Evolutionary conservation across 2,113 vertebrate species (phyloP).

Genomic region (Crotalus tigris): DNA sequence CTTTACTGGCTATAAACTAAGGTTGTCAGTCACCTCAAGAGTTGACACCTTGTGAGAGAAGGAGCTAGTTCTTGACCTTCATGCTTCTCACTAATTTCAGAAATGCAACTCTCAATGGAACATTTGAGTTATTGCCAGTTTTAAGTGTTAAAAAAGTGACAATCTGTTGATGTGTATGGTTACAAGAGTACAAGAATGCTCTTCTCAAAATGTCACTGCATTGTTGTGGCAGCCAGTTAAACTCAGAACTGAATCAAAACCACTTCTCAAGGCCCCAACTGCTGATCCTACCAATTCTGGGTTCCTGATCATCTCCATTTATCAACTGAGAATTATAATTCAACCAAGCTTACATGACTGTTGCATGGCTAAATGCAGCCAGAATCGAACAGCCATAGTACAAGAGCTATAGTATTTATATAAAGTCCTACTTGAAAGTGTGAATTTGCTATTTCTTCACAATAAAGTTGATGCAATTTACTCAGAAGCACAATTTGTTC

Average conservation of each 20-base stretch:
- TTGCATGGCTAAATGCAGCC: not conserved
- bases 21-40: conserved; percentile 66
- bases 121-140: conserved; percentile 48
- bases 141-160: conserved; percentile 31
- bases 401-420: not conserved
- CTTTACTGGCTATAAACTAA: conserved; percentile 51
- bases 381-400: not conserved
- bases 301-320: not conserved
- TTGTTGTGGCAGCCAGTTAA: not conserved
- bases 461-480: not conserved
- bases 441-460: not conserved
- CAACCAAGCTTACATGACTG: not conserved
- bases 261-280: not conserved
- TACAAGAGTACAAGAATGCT: not conserved
- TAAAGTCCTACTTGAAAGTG: not conserved
- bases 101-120: conserved; percentile 49
- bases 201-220: not conserved
- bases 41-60: conserved; percentile 41
- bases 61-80: conserved; percentile 52
- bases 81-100: conserved; percentile 50
- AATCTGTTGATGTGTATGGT: not conserved
- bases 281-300: not conserved
- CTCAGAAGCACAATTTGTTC: not conserved
- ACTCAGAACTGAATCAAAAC: not conserved
- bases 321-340: not conserved